Evolutionary conservation across 2,888 invertebrate species (phyloP), one percentile per base, ranked within the genome.

Genomic region (Heteromurus nitidus): DNA sequence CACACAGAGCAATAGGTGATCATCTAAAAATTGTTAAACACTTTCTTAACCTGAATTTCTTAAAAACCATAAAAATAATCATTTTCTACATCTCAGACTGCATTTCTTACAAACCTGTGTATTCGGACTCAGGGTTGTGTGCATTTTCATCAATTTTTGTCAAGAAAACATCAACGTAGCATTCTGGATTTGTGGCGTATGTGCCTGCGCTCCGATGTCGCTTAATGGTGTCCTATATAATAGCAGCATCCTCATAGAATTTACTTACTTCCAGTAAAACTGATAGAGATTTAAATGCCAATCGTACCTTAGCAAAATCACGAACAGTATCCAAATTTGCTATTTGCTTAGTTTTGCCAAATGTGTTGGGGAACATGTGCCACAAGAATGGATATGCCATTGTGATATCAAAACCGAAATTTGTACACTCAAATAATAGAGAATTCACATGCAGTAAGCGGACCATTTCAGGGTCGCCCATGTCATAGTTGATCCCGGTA

Each of bases 111-210:
- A 3, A 31, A 77, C 77, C 77, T 24, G 26, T 47, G 50, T 58
- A 79, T 7, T 65, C 13, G 13, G 70, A 22, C 1, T n/a, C 24
- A n/a, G 72, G 55, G 3, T 65, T 28, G 26, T 64, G 47, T 28
- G 13, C 30, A 13, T 44, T 42, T 31, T 65, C 79, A 3, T 79
- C 72, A 42, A 79, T 79, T 58, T 79, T 79, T 16, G 11, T 1
- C 5, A 79, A 28, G 65, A 72, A 79, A n/a, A 20, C 47, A 26
- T 79, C 79, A 3, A 79, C 58, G 58, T 55, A 79, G 9, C 79
- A 44, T 22, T 72, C 20, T 22, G 79, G 79, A 20, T 72, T 44
- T 22, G 3, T n/a, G 3, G 7, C 11, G 16, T 79, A 72, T 2
- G 18, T 18, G 0, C 53, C 55, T 13, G 16, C 3, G 3, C 24